Evolutionary conservation across 1,140 invertebrate species (phyloP), one percentile per base, ranked within the genome.

Genomic region (Hyles euphorbiae): DNA sequence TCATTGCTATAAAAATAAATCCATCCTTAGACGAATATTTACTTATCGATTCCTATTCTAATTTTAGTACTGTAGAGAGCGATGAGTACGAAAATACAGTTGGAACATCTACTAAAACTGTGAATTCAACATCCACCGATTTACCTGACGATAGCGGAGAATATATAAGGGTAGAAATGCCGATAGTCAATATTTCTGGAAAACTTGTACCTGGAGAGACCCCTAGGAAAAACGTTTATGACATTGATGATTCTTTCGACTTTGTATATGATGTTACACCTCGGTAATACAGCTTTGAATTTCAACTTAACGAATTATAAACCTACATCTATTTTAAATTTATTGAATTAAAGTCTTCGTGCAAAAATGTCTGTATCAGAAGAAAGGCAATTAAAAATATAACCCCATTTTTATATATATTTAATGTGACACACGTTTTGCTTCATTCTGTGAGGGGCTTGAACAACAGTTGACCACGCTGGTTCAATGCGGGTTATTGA

Each of bases 161-260:
- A 44, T 78, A 70, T 47, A 58, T 81, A 12, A 61, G 55, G 54
- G 54, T 82, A 43, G 78, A 79, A 49, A 51, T 87, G 3, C 84
- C 84, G 9, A 45, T 87, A 32, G 63, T 84, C 10, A 84, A 85
- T 57, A 71, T 87, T 22, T 81, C 82, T 46, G 78, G 74, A 51
- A 62, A 69, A 40, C 60, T 81, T 44, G 52, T 68, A 58, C 61
- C 75, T 44, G 63, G 60, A 5, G 52, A 53, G 5, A 33, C 53
- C 5, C 45, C 34, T 11, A 7, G 6, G 9, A 43, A 62, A 9
- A 61, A 34, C n/a, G 10, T 50, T 3, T 63, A 63, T 33, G 67
- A 71, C n/a, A 46, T 58, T 22, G 70, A 81, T 7, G 71, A 79
- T 9, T 40, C 67, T 34, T 80, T 87, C 55, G 79, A 84, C 56